Evolutionary conservation across 2,113 vertebrate species (phyloP), one percentile per base, ranked within the genome.

Genomic region (Heteronetta atricapilla): DNA sequence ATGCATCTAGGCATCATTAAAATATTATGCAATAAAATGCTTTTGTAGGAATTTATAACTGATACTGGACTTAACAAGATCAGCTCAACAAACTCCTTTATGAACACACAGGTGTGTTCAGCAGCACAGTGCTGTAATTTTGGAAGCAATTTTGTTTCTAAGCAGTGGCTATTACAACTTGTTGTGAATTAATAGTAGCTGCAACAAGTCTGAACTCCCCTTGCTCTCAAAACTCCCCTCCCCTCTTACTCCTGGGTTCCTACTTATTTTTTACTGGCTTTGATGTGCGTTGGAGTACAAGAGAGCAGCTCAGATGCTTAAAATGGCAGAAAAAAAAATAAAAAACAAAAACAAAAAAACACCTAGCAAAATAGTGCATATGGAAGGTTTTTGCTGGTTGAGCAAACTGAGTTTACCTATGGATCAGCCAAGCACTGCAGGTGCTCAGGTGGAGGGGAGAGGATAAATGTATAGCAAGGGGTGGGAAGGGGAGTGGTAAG

Each of bases 1-100:
- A 87, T 77, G 36, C 62, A 91, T 91, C 85, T 79, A 90, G 66
- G 69, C 73, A 82, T 95, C 36, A 38, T 58, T 53, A 88, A 73
- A 75, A 76, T 58, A 82, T 81, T 89, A 89, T 7, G 40, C 59
- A 91, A 90, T 44, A 67, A 89, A 82, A 88, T 82, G 67, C 28
- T 46, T 92, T 44, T 66, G 67, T 55, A 73, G 33, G n/a, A 46
- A 72, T 95, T 93, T 69, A 69, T 76, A 67, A 70, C n/a, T 73
- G 58, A 87, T 84, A 67, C 50, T 66, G 62, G 59, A 42, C 15
- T 79, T 95, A 85, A 77, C 7, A 63, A 92, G 42, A 72, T 88
- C 59, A 36, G n/a, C 94, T 86, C 42, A 79, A 26, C 31, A 50
- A 62, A 28, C 23, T n/a, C 19, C n/a, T 55, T 50, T 82, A 53